A percentile compares a stretch with the other conserved stretches of the same genome.
Evolutionary conservation across 2,888 invertebrate species (phyloP).

Genomic region (Leptinotarsa rubiginosa): DNA sequence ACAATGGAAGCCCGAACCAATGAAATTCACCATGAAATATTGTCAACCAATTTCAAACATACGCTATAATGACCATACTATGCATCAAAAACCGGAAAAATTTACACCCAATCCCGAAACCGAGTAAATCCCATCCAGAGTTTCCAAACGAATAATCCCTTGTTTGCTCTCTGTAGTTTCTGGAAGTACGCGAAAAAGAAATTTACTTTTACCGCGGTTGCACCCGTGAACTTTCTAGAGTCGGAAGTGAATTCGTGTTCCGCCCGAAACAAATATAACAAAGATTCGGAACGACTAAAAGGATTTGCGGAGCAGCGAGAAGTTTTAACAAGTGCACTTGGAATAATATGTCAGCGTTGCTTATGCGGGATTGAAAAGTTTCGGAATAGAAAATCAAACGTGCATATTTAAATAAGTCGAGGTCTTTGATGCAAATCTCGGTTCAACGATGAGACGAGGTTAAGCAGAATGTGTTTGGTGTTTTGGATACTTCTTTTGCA

Average conservation of each 20-base stretch:
- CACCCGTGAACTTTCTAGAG: constrained; percentile 12
- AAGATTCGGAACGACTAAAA: constrained; percentile 42
- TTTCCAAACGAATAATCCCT: neutral
- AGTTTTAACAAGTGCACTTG: constrained; percentile 44
- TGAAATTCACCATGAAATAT: no score
- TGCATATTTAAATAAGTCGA: constrained; percentile 31
- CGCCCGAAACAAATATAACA: constrained; percentile 28
- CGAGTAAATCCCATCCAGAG: neutral
- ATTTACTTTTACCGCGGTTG: constrained; percentile 1
- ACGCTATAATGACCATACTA: no score
- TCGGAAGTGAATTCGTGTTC: constrained; percentile 19
- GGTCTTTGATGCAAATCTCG: constrained; percentile 8
- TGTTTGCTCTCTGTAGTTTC: constrained; percentile 9
- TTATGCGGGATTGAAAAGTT: constrained; percentile 31
- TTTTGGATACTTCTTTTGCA: neutral
- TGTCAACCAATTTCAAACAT: no score
- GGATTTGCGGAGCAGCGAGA: constrained; percentile 40
- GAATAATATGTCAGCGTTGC: constrained; percentile 30
- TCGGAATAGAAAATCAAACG: constrained; percentile 33
- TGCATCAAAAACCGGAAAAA: neutral
- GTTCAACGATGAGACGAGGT: neutral
- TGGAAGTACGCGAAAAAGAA: constrained; percentile 4
- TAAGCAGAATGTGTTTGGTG: neutral
- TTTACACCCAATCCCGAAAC: neutral
- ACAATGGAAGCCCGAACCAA: no score